phyloP scores from a whole-genome alignment of 2,888 invertebrate genomes.

The Embidobia sp. region DNA sequence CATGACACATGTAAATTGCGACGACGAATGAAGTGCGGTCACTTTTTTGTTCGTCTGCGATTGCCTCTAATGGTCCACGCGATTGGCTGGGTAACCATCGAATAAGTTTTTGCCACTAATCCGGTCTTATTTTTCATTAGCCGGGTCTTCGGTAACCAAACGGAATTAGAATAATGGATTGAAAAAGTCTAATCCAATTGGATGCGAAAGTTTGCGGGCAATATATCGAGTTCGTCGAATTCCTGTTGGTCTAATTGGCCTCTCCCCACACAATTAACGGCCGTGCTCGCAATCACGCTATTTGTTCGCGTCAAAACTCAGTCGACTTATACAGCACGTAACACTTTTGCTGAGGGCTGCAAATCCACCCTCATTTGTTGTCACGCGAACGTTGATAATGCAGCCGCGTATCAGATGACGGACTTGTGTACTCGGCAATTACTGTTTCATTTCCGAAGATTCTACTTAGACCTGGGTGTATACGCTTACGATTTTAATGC shows the following conservation, averaged over 20 bases:
- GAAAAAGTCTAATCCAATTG: conserved; percentile 37
- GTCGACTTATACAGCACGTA: conserved; percentile 32
- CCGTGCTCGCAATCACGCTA: conserved; percentile 50
- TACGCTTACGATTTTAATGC: too few relatives aligned
- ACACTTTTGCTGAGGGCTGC: conserved; percentile 56
- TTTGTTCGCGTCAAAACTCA: conserved; percentile 58
- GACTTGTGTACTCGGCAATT: conserved; percentile 63
- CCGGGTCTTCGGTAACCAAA: conserved; percentile 4
- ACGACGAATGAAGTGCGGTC: neutral
- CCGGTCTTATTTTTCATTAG: conserved; percentile 25
- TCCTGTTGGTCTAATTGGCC: conserved; percentile 49
- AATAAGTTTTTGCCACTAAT: conserved; percentile 4
- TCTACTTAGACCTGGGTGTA: conserved; percentile 26
- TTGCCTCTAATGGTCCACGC: conserved; percentile 5
- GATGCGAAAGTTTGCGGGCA: conserved; percentile 13
- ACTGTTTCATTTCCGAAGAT: conserved; percentile 61
- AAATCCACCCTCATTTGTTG: conserved; percentile 63
- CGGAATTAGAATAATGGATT: conserved; percentile 41
- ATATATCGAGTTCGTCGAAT: conserved; percentile 40
- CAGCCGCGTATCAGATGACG: conserved; percentile 55
- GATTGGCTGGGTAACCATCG: neutral
- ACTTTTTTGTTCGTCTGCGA: conserved; percentile 11
- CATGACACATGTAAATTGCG: conserved; percentile 35
- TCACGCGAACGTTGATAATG: conserved; percentile 62
- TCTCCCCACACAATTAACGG: conserved; percentile 47